Percentiles rank a stretch among this genome's conserved stretches.
Evolutionary conservation across 64 coral and sea anemone species (phyloP).

Genomic region (Anthopleura sola): DNA sequence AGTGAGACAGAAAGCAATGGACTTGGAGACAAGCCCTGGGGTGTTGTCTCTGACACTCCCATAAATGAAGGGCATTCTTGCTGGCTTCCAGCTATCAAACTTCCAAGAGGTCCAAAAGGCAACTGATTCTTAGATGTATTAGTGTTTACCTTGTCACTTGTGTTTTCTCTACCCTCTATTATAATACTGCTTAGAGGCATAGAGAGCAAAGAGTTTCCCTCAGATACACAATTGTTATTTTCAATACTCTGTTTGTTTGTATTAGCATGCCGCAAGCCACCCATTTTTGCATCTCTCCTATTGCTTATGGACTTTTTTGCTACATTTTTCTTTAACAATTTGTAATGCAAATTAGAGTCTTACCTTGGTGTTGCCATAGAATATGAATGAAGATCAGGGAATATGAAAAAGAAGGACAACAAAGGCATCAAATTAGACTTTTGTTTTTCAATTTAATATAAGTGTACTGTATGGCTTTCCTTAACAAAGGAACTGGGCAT

Average conservation of each 20-base stretch:
- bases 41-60: no score
- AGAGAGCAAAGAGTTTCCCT: background rate
- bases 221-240: background rate
- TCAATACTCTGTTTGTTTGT: background rate
- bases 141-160: background rate
- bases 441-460: background rate
- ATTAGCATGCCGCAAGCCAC: background rate
- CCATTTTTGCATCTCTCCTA: background rate
- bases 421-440: slow-evolving; percentile 52
- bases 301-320: background rate
- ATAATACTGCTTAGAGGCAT: background rate
- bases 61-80: no score
- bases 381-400: background rate
- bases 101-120: background rate
- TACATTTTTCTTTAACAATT: background rate
- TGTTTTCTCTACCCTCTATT: background rate
- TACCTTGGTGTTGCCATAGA: slow-evolving; percentile 55
- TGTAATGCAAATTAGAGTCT: slow-evolving; percentile 40
- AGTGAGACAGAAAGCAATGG: slow-evolving; percentile 23
- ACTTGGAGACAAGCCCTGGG: background rate
- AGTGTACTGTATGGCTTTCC: no score
- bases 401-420: slow-evolving; percentile 32
- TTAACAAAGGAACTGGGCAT: no score
- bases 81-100: background rate
- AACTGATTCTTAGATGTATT: background rate